Conservation (phyloP, 2,888 invertebrate species). For the Chloroclysta siterata region DNA sequence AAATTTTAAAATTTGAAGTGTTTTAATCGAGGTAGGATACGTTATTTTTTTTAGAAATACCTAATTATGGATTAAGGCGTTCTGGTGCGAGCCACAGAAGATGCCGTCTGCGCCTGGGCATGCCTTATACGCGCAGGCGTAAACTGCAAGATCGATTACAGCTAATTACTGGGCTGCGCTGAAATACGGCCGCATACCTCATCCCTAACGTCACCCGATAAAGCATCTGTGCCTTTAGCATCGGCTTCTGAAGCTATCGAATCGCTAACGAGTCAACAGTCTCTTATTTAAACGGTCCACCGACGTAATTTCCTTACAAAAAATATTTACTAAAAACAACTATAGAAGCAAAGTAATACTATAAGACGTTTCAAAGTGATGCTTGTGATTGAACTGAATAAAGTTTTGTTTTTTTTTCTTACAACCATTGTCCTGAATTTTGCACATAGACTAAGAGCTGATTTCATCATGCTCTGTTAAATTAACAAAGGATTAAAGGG, state of each 20-base stretch:
- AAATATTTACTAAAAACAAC: no score
- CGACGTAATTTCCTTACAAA: no score
- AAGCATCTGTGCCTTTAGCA: slow-evolving; percentile 27
- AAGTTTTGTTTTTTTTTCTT: no score
- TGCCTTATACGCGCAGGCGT: slow-evolving; percentile 70
- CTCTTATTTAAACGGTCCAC: neutral
- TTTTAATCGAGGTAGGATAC: no score
- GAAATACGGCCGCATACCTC: slow-evolving; percentile 46
- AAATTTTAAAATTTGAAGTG: no score
- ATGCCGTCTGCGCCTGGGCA: slow-evolving; percentile 56
- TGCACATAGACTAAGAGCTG: no score
- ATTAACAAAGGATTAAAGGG: no score
- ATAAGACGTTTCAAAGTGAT: no score
- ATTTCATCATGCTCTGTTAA: no score
- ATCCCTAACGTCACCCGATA: slow-evolving; percentile 49
- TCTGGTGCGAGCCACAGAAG: slow-evolving; percentile 25
- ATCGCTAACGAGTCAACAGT: neutral
- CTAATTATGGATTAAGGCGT: slow-evolving; percentile 16
- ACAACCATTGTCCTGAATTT: no score
- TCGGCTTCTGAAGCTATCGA: neutral
- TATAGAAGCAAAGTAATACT: no score
- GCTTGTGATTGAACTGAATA: no score
- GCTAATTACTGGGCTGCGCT: slow-evolving; percentile 74
- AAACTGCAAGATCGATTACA: slow-evolving; percentile 80
- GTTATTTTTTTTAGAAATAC: neutral